Evolutionary conservation across 2,113 vertebrate species (phyloP).

Genomic region (Anthoscopus minutus): DNA sequence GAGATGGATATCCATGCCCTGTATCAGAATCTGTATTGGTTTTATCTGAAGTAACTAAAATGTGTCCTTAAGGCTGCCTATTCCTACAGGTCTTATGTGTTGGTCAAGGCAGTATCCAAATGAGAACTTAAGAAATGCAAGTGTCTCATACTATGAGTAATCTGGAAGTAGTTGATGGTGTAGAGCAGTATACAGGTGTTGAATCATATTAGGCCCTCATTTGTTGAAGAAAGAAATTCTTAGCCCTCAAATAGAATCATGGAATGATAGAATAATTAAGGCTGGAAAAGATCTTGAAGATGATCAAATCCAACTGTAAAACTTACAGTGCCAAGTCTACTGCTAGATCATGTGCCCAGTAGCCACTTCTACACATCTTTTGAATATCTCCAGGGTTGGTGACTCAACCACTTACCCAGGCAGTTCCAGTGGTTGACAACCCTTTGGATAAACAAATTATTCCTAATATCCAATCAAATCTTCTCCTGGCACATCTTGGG

Average conservation of each 20-base stretch:
- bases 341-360: rapidly evolving
- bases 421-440: not conserved
- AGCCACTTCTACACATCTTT: not conserved
- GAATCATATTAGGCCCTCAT: not conserved
- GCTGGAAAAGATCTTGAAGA: not conserved
- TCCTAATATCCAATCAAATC: not conserved
- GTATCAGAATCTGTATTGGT: not conserved
- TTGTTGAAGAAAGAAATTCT: not conserved
- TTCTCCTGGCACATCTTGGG: not conserved
- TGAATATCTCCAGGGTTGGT: not conserved
- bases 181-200: not conserved
- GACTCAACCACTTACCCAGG: not conserved
- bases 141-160: not conserved
- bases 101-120: not conserved
- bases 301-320: not conserved
- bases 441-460: not conserved
- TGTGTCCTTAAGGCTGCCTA: not conserved
- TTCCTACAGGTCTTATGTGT: not conserved
- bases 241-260: not conserved
- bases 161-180: not conserved
- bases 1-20: not conserved
- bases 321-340: not conserved
- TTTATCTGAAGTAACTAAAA: not conserved
- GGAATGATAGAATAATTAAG: not conserved
- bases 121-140: not conserved